Conservation (phyloP, 2,888 invertebrate genomes). For the Eutolmus rufibarbis region DNA sequence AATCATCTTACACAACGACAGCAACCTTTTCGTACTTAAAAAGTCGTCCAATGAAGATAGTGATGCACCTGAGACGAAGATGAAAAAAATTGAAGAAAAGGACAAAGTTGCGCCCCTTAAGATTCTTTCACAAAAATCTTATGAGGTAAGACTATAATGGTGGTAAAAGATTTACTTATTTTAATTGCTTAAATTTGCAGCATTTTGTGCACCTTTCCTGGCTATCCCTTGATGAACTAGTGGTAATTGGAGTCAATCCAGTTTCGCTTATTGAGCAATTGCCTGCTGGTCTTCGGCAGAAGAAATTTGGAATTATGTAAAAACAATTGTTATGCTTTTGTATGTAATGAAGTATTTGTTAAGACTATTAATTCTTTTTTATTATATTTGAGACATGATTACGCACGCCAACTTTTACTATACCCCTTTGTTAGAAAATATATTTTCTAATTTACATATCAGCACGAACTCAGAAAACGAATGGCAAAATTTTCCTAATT, state of each 20-base stretch:
- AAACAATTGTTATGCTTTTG: not conserved
- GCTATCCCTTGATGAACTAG: constrained; percentile 73
- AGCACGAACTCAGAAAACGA: no score
- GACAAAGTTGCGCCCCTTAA: constrained; percentile 47
- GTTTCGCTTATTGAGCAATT: constrained; percentile 73
- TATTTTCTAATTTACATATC: no score
- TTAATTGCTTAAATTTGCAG: constrained; percentile 64
- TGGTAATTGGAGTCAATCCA: constrained; percentile 79
- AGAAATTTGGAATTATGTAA: constrained; percentile 68
- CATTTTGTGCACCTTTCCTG: constrained; percentile 77
- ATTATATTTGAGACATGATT: not conserved
- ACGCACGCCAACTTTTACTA: no score
- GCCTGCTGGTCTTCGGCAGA: constrained; percentile 74
- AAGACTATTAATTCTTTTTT: not conserved
- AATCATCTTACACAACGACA: constrained; percentile 77
- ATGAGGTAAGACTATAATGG: constrained; percentile 51
- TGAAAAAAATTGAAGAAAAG: constrained; percentile 53
- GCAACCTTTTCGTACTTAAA: constrained; percentile 60
- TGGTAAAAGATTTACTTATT: constrained; percentile 9
- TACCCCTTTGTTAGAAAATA: no score
- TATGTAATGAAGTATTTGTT: constrained; percentile 25
- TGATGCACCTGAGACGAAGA: constrained; percentile 15
- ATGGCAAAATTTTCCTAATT: no score
- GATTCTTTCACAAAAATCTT: constrained; percentile 50
- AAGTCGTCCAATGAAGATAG: constrained; percentile 46